phyloP scores from a whole-genome alignment of 2,113 vertebrate genomes.

The Pangasianodon gigas region DNA sequence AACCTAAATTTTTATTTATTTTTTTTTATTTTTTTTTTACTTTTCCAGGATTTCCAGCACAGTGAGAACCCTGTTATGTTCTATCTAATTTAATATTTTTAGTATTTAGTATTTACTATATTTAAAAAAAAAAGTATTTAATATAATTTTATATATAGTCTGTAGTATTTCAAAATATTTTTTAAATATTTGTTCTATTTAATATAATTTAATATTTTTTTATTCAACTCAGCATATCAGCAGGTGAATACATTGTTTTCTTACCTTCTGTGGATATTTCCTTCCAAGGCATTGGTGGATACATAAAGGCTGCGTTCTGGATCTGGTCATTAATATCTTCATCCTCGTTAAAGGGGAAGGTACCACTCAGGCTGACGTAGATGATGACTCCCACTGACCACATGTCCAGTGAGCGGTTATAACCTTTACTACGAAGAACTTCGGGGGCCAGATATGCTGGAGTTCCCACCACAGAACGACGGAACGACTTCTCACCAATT shows the following conservation, averaged over 20 bases:
- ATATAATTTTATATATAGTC: not conserved
- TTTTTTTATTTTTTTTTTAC: too few relatives aligned
- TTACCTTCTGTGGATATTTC: constrained; percentile 94
- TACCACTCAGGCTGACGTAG: constrained; percentile 95
- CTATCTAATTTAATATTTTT: not conserved
- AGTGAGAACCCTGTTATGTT: too few relatives aligned
- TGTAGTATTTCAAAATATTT: not conserved
- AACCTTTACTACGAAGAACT: constrained; percentile 95
- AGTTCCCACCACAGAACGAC: constrained; percentile 93
- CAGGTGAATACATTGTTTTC: not conserved
- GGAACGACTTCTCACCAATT: constrained; percentile 96
- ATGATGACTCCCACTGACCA: constrained; percentile 98
- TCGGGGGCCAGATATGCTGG: constrained; percentile 95
- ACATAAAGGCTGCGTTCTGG: constrained; percentile 98
- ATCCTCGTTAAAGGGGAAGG: constrained; percentile 97
- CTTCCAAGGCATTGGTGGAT: constrained; percentile 93
- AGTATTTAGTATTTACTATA: not conserved
- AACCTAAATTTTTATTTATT: not conserved
- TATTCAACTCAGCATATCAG: not conserved
- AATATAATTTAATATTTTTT: not conserved
- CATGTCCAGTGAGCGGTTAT: constrained; percentile 97
- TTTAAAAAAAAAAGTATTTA: not conserved
- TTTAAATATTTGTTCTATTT: not conserved
- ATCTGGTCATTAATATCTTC: constrained; percentile 99
- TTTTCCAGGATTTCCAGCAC: too few relatives aligned